Base-by-base conservation (phyloP, 2,888 invertebrate species). In the Petrolisthes manimaculis region DNA sequence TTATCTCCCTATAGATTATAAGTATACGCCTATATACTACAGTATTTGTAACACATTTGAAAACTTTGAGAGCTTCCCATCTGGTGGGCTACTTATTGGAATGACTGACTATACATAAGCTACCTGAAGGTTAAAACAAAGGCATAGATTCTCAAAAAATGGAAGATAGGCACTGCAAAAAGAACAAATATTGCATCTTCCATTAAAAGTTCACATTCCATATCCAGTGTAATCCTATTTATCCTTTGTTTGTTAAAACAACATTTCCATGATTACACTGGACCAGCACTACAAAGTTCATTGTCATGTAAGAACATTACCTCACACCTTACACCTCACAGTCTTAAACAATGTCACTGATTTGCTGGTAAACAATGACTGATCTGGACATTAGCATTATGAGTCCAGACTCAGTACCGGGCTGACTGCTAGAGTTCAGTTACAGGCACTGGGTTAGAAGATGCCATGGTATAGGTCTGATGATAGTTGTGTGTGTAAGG, bases 341-440 rank as follows among this genome's bases (percentile, higher is more conserved):
- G 67, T 54, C 53, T 51, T 77, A 51, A 77, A 6, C 55, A 86
- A n/a, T 55, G 80, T 84, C 74, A 88, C 81, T 77, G 77, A n/a
- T 24, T 61, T 81, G 53, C 74, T 61, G 71, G 55, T 80, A 55
- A 74, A 75, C 81, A 81, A 81, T 84, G 80, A 21, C 18, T 74
- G 71, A 80, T 79, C 88, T 53, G n/a, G 55, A 56, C 77, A 79
- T 69, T 3, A 51, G 74, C 71, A 69, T 53, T 88, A 53, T 54
- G 80, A 84, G 81, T 84, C 80, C n/a, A 51, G 80, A 75, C 84
- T 88, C 88, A 88, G 77, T 84, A 88, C 24, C 84, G 81, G 88
- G 90, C 90, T 83, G 86, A 86, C 86, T 90, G 90, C 90, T 90
- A 90, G 84, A 90, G 90, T 84, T 90, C 90, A 21, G 90, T 90